Evolutionary conservation across 2,113 vertebrate species (phyloP), one percentile per base, ranked within the genome.

Genomic region (Sylvilagus bachmani): DNA sequence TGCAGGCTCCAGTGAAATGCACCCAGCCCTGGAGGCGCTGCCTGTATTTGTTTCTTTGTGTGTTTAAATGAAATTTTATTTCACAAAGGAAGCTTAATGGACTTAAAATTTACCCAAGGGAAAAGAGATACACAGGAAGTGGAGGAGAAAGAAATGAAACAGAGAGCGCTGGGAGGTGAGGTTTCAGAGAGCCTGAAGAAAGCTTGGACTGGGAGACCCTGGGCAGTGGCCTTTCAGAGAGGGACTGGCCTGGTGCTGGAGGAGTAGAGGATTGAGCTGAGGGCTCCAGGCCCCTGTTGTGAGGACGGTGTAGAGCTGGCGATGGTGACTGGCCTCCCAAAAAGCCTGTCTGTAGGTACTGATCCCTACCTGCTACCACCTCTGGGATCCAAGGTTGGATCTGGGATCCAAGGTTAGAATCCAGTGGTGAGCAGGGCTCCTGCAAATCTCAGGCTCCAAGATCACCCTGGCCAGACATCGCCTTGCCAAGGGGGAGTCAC

Each of bases 161-260:
- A 38, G 17, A 29, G 61, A 82, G 71, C 24, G 14, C 25, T 1
- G 27, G 31, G 14, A 89, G 24, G 27, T 27, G 62, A 91, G 58
- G 17, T 2, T 14, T 27, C 25, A 49, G 75, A 90, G 38, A 70
- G 4, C 31, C 88, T 51, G 6, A 33, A 38, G 22, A 36, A 80
- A 66, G 66, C 84, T 91, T 55, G 67, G 58, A 27, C 25, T 25
- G 61, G 9, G 14, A 62, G 29, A 33, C 62, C 12, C 5, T 2
- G 24, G 14, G 66, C 11, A 27, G 13, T 25, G 21, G 29, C 27
- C 17, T 49, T 74, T 36, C 27, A 21, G 31, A n/a, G 69, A 79
- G 5, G 10, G 9, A 4, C 24, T 16, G 58, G 24, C 0, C 11
- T 0, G 24, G 22, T 1, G 5, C 44, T 44, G 55, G 3, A 16